Conservation (phyloP, 2,888 invertebrate genomes). For the Aphodius sticticus region DNA sequence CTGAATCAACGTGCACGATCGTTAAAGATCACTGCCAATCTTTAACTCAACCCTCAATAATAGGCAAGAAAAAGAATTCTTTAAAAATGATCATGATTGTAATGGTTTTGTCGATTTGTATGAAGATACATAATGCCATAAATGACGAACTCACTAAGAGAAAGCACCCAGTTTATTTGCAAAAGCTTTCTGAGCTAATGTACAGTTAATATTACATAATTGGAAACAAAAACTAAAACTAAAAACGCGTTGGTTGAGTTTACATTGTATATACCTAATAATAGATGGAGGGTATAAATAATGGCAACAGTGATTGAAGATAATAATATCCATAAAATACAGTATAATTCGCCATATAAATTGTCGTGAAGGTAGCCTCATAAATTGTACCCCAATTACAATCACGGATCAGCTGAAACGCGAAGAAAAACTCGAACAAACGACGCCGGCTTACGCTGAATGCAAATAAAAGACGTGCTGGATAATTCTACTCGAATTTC, state of each 20-base stretch:
- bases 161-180: no score
- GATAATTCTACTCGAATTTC: not conserved
- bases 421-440: conserved; percentile 4
- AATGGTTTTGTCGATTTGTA: no score
- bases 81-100: no score
- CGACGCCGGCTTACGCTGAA: not conserved
- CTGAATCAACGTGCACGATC: no score
- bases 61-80: no score
- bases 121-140: no score
- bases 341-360: not conserved
- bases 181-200: no score
- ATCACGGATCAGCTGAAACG: not conserved
- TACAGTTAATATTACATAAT: not conserved
- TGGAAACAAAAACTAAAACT: not conserved
- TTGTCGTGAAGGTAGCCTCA: conserved; percentile 4
- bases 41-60: no score
- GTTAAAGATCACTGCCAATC: no score
- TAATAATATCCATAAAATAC: conserved; percentile 4
- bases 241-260: not conserved
- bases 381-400: conserved; percentile 4
- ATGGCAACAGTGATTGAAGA: not conserved
- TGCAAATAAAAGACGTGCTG: not conserved
- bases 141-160: no score
- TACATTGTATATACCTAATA: not conserved
- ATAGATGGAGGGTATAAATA: not conserved